A percentile compares a stretch with the other conserved stretches of the same genome.
phyloP scores from a whole-genome alignment of 2,113 vertebrate species.

The Notechis scutatus region DNA sequence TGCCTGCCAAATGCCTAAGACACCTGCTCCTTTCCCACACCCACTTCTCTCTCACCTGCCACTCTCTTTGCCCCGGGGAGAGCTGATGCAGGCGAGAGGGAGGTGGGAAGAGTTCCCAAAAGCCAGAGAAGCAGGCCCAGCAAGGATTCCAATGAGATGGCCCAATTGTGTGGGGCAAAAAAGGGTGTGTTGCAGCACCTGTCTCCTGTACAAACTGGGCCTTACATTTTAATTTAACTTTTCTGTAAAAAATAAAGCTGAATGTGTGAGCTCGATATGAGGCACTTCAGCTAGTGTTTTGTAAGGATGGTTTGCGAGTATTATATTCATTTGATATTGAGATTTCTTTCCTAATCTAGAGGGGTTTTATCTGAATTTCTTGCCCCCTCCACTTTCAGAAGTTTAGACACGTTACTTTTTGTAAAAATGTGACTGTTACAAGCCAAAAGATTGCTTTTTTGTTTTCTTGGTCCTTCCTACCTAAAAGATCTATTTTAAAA shows the following conservation, averaged over 20 bases:
- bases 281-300: not conserved
- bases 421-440: not conserved
- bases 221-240: not conserved
- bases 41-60: conserved; percentile 34
- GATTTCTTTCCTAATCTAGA: not conserved
- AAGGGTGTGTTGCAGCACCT: conserved; percentile 7
- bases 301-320: not conserved
- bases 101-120: conserved; percentile 4
- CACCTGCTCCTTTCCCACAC: conserved; percentile 57
- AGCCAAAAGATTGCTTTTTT: not conserved
- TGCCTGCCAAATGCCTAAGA: conserved; percentile 39
- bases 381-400: not conserved
- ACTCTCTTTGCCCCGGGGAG: conserved; percentile 24
- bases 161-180: conserved; percentile 24
- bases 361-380: not conserved
- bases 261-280: not conserved
- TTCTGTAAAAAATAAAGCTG: not conserved
- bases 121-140: conserved; percentile 28
- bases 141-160: conserved; percentile 26
- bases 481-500: not conserved
- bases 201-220: not conserved
- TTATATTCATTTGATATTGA: not conserved
- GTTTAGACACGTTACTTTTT: not conserved
- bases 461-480: not conserved
- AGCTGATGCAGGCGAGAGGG: conserved; percentile 5